phyloP scores from a whole-genome alignment of 2,888 invertebrate species.

The Nezara viridula region DNA sequence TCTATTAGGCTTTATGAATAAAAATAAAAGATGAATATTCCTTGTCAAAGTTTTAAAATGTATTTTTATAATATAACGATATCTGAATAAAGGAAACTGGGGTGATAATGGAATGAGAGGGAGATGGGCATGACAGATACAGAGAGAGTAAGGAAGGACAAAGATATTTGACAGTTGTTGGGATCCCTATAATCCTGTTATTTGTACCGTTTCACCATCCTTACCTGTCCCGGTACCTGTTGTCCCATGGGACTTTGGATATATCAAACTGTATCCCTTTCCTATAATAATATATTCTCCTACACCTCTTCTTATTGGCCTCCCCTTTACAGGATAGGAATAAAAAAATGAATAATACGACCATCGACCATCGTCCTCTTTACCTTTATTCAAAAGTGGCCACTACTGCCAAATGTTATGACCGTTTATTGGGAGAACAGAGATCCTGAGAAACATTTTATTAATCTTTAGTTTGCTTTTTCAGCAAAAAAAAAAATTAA shows the following conservation, averaged over 20 bases:
- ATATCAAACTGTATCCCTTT: slow-evolving; percentile 22
- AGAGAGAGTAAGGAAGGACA: slow-evolving; percentile 16
- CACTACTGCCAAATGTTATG: neutral
- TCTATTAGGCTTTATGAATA: too few species aligned
- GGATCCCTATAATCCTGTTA: slow-evolving; percentile 20
- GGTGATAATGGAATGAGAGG: neutral
- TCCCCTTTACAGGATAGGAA: neutral
- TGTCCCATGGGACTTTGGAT: neutral
- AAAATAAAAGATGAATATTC: too few species aligned
- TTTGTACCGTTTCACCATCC: slow-evolving; percentile 33
- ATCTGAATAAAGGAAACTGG: neutral
- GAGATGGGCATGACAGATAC: neutral
- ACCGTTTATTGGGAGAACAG: too few species aligned
- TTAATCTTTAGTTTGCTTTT: too few species aligned
- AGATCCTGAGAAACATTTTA: too few species aligned
- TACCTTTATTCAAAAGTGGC: neutral
- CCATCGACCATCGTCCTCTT: neutral
- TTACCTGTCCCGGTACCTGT: slow-evolving; percentile 5
- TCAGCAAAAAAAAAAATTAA: too few species aligned
- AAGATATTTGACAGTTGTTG: slow-evolving; percentile 33
- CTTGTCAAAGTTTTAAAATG: too few species aligned
- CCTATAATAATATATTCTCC: slow-evolving; percentile 26
- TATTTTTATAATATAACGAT: neutral
- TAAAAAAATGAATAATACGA: slow-evolving; percentile 5
- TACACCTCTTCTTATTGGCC: neutral